Conservation (phyloP, 1,140 invertebrate species). For the Drosophila nigrodunni region DNA sequence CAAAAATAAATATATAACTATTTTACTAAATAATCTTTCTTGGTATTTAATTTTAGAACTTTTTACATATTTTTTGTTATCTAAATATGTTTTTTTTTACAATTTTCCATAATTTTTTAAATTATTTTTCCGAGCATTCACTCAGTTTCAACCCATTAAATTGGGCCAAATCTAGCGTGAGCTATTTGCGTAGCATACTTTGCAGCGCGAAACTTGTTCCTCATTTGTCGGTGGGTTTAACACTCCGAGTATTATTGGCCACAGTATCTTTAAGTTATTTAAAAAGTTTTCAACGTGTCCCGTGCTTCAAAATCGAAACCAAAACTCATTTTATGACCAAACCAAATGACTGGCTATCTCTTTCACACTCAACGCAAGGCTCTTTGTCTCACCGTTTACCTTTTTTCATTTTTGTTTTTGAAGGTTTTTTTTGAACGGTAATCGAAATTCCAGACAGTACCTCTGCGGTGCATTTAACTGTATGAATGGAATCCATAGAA, state of each 20-base stretch:
- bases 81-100: too few relatives aligned
- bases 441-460: conserved; percentile 23
- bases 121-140: too few relatives aligned
- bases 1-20: too few relatives aligned
- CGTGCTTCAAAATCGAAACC: conserved; percentile 13
- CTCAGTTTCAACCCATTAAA: too few relatives aligned
- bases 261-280: conserved; percentile 61
- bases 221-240: conserved; percentile 6
- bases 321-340: conserved; percentile 49
- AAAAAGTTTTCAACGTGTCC: conserved; percentile 76
- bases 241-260: conserved; percentile 9
- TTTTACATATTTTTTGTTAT: too few relatives aligned
- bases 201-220: conserved; percentile 44
- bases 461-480: conserved; percentile 37
- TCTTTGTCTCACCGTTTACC: conserved; percentile 5
- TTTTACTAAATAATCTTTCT: too few relatives aligned
- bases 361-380: background rate
- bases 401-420: background rate
- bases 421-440: background rate
- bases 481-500: conserved; percentile 31
- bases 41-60: too few relatives aligned
- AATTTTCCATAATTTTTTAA: too few relatives aligned
- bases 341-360: conserved; percentile 5
- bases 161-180: conserved; percentile 8
- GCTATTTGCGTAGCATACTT: conserved; percentile 52